Conservation (phyloP, 2,797 vertebrate genomes). For the Gouania willdenowi region DNA sequence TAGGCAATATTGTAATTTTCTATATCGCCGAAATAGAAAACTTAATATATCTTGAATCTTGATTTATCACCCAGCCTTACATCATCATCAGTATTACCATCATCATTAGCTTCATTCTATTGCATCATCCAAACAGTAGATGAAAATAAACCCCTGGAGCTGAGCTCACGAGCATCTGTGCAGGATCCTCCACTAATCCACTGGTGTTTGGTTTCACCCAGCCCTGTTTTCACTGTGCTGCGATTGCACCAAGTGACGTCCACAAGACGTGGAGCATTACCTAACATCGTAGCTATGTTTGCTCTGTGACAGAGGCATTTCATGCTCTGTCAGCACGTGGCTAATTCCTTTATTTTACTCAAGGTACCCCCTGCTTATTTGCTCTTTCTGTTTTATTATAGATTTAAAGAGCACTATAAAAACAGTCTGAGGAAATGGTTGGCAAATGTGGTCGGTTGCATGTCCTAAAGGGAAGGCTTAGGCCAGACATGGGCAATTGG, state of each 20-base stretch:
- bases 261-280: constrained; percentile 40
- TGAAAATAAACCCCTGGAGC: constrained; percentile 36
- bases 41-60: no score
- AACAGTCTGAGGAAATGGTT: constrained; percentile 38
- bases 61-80: no score
- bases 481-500: background rate
- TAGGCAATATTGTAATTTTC: no score
- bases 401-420: constrained; percentile 40
- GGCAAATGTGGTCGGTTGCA: constrained; percentile 31
- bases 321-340: constrained; percentile 41
- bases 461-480: constrained; percentile 21
- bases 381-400: constrained; percentile 31
- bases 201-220: constrained; percentile 67
- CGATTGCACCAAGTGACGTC: constrained; percentile 44
- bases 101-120: constrained; percentile 28
- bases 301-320: constrained; percentile 50
- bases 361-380: constrained; percentile 33
- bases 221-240: constrained; percentile 51
- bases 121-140: constrained; percentile 48
- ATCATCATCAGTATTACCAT: constrained; percentile 32
- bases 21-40: no score
- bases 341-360: constrained; percentile 42
- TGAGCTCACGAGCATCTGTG: constrained; percentile 50
- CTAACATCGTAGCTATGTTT: constrained; percentile 54
- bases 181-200: constrained; percentile 57